Base-by-base conservation (phyloP, 1,140 invertebrate genomes). In the Drosophila chauvacae region DNA sequence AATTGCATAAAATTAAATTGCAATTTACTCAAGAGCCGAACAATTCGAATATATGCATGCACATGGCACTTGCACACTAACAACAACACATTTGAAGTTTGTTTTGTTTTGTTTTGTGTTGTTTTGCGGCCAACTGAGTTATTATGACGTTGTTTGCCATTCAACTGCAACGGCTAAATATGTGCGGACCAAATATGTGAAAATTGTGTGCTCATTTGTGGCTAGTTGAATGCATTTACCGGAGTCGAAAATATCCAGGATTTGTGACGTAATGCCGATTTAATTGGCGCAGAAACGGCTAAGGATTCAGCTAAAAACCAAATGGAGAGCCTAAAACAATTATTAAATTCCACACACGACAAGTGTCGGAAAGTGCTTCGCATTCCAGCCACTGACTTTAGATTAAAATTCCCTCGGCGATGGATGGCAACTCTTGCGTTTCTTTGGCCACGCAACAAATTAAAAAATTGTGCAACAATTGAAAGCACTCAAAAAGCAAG, bases 401-500 rank as follows among this genome's bases (percentile, higher is more conserved):
- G 64, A 87, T 87, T 88, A 80, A 88, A 88, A 88, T 80, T 64
- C 84, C 61, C 45, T 10, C 9, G 10, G 26, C 65, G 59, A 37
- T 35, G 61, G 62, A 37, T 35, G 58, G 45, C 79, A 61, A 76
- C 51, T 63, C 72, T 64, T 68, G 59, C 65, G 77, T 75, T 69
- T 69, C 55, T 71, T 76, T 68, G 7, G 44, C 64, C 84, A 84
- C 61, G 84, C 72, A 88, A 80, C 77, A 87, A 87, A 87, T 88
- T 88, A 87, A 87, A 87, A 87, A 88, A 88, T 88, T 88, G 85
- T 88, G 84, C 84, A 88, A 84, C 85, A 88, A 88, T 88, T 84
- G 85, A 80, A 87, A 80, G 84, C 77, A 74, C 65, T 71, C 74
- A 78, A 69, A 88, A 73, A 80, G 65, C 65, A 71, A 41, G 33